Evolutionary conservation across 2,113 vertebrate genomes (phyloP), one percentile per base, ranked within the genome.

Genomic region (Lagopus leucura): DNA sequence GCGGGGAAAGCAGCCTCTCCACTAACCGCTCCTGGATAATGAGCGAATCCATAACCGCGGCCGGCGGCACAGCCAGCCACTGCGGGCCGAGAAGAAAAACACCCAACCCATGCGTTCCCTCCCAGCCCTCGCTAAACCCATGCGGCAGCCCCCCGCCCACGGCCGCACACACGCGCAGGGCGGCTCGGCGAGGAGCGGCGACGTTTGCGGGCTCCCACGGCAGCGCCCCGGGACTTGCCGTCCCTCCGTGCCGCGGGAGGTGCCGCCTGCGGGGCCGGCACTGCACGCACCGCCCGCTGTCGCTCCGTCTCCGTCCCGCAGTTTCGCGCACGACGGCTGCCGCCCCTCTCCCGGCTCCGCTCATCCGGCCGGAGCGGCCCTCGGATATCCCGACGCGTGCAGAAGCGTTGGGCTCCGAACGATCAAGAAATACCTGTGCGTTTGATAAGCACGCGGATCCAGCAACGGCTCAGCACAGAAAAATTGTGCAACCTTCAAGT

Each of bases 11-110:
- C 96, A 99, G 98, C 93, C 98, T 98, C 96, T 99, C 99, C 93
- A 99, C 99, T 82, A 99, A 98, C 95, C 98, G 99, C 96, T 99
- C 99, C 97, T 99, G 99, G 91, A 99, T 97, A 81, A 99, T 98
- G 97, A 99, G 98, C 71, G 99, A 98, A 97, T 99, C 99, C 99
- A 99, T 99, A 91, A 91, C 96, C 78, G 89, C 92, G 81, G 95
- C 89, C 79, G 89, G 95, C 86, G 11, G 93, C 96, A 85, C 57
- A 22, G 66, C 30, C 90, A 85, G 93, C 69, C 97, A 63, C 82
- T 34, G 27, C 48, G 42, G 95, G 96, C 90, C 94, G 72, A 85
- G 42, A 43, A 5, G 89, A 9, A 89, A 43, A 82, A 70, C 16
- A 54, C 66, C 93, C 94, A 87, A 65, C 92, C 96, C 95, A 95